Evolutionary conservation across 2,888 invertebrate species (phyloP).

Genomic region (Pardosa pseudoannulata): DNA sequence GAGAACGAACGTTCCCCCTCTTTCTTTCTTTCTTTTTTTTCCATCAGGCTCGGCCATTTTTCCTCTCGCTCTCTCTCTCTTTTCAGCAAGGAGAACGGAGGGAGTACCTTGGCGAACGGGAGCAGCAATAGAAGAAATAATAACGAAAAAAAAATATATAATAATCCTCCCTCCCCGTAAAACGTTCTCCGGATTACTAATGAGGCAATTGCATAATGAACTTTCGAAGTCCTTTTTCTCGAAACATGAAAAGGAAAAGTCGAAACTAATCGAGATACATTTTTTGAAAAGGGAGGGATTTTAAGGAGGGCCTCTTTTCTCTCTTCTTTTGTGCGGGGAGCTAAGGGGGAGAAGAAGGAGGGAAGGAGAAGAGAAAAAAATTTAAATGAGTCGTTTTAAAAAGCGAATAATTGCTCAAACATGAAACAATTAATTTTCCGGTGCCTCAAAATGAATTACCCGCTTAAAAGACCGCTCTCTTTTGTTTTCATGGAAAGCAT

Average conservation of each 20-base stretch:
- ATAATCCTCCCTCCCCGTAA: conserved; percentile 3
- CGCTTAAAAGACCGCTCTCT: conserved; percentile 48
- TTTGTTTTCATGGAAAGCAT: conserved; percentile 63
- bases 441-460: conserved; percentile 68
- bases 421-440: conserved; percentile 72
- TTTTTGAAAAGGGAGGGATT: conserved; percentile 50
- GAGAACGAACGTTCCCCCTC: background rate
- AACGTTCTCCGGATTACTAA: conserved; percentile 50
- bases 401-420: conserved; percentile 66
- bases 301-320: conserved; percentile 5
- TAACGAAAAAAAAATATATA: conserved; percentile 28
- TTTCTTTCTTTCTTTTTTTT: too few relatives aligned
- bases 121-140: conserved; percentile 23
- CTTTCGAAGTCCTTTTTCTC: conserved; percentile 53
- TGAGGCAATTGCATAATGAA: conserved; percentile 72
- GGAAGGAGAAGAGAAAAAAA: too few relatives aligned
- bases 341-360: too few relatives aligned
- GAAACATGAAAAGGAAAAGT: conserved; percentile 67
- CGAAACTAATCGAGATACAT: conserved; percentile 62
- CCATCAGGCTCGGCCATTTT: conserved; percentile 20
- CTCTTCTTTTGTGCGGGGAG: conserved; percentile 15
- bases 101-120: background rate
- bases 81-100: conserved; percentile 19
- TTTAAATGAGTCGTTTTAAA: conserved; percentile 59
- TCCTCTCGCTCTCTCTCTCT: conserved; percentile 20